phyloP scores from a whole-genome alignment of 1,140 invertebrate genomes.

The Rhopalosiphum padi region DNA sequence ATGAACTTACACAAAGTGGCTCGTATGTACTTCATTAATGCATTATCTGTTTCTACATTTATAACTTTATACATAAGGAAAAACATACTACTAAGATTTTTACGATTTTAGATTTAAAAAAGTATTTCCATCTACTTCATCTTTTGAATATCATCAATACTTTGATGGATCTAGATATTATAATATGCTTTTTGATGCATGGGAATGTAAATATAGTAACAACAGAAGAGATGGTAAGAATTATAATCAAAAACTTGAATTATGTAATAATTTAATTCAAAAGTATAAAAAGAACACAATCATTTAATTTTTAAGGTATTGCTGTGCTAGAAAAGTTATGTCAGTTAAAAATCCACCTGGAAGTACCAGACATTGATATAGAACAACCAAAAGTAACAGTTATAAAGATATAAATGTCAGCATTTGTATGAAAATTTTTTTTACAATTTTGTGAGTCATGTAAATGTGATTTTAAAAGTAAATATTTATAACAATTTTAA shows the following conservation, averaged over 20 bases:
- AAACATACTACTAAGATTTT: background rate
- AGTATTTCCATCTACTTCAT: slow-evolving; percentile 84
- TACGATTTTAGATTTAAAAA: slow-evolving; percentile 72
- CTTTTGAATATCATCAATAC: slow-evolving; percentile 81
- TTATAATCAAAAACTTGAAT: slow-evolving; percentile 34
- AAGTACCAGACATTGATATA: slow-evolving; percentile 17
- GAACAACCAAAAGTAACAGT: slow-evolving; percentile 44
- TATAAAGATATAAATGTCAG: background rate
- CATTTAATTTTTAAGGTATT: slow-evolving; percentile 34
- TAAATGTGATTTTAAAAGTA: background rate
- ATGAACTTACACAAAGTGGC: slow-evolving; percentile 82
- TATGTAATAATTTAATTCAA: background rate
- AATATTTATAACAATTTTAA: background rate
- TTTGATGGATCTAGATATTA: slow-evolving; percentile 89
- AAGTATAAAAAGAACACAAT: background rate
- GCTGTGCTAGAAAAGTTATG: slow-evolving; percentile 39
- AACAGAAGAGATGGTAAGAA: slow-evolving; percentile 71
- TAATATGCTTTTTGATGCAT: slow-evolving; percentile 91
- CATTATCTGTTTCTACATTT: background rate
- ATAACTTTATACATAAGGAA: background rate
- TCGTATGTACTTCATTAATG: slow-evolving; percentile 62
- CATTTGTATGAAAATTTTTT: background rate
- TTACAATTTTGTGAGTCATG: background rate
- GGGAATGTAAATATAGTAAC: slow-evolving; percentile 78
- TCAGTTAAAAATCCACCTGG: slow-evolving; percentile 6